Evolutionary conservation across 2,888 invertebrate genomes (phyloP), one percentile per base, ranked within the genome.

Genomic region (Amblyjoppa fuscipennis): DNA sequence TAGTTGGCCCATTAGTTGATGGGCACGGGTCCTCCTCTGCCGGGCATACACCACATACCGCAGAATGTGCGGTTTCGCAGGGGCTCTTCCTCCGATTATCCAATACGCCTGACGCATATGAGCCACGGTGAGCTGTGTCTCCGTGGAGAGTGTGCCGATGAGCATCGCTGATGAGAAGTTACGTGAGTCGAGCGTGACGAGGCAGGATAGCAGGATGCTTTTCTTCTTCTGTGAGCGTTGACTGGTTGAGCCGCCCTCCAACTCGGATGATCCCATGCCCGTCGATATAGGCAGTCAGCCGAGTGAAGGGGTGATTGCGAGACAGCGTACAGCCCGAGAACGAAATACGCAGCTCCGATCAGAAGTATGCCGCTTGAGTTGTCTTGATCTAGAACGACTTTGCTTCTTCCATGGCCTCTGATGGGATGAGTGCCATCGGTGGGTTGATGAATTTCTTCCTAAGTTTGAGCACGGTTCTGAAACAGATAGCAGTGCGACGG

Each of bases 1-100:
- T 9, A 89, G 79, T 41, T 89, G 84, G 1, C 87, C 88, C 90
- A 89, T 90, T 28, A 87, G 53, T 28, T 88, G 88, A 2, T 84
- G 73, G 4, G 83, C 79, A 11, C 81, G 81, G 0, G 9, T 41
- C n/a, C 80, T 82, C 1, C 87, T 51, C 34, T 86, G 56, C 38
- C 87, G 68, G 7, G 86, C 85, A 69, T 89, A 91, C 2, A 5
- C 38, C 0, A 89, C 51, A 59, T 90, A 90, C 0, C 66, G 61
- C 0, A 78, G 64, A 9, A 89, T 81, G 16, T 75, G 78, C 1
- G 83, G 38, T 25, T 78, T 61, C 0, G 87, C 82, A 1, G 78
- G 78, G 4, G 70, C 76, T 71, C 87, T 16, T 1, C 84, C 88
- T 5, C 87, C 85, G 2, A 88, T 0, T 0, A 89, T 84, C 89